Percentiles rank a stretch among this genome's conserved stretches.
Conservation (phyloP, 2,888 invertebrate genomes). For the Melangyna quadrimaculata region DNA sequence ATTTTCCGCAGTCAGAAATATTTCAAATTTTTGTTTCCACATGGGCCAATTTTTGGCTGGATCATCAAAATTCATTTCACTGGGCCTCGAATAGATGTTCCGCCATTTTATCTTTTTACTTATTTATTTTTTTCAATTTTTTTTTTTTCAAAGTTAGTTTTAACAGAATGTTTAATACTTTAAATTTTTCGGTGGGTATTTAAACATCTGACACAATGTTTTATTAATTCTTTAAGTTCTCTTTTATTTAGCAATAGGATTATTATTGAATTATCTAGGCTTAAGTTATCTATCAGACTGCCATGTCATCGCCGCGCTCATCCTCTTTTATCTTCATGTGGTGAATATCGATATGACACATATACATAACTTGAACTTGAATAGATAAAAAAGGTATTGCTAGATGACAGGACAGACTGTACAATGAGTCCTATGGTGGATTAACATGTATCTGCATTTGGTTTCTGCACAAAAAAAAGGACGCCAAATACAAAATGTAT, state of each 20-base stretch:
- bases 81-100: constrained; percentile 19
- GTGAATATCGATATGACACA: neutral
- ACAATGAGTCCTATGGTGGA: neutral
- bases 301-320: neutral
- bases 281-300: neutral
- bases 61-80: constrained; percentile 35
- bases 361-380: neutral
- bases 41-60: constrained; percentile 22
- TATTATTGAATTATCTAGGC: neutral
- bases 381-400: too few species aligned
- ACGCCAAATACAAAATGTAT: too few species aligned
- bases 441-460: too few species aligned
- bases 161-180: too few species aligned
- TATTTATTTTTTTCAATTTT: neutral
- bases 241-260: too few species aligned
- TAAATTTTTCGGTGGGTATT: neutral
- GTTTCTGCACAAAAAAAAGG: too few species aligned
- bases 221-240: neutral
- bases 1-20: constrained; percentile 29
- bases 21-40: constrained; percentile 39
- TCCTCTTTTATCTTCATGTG: neutral
- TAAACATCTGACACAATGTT: constrained; percentile 25
- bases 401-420: neutral
- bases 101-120: constrained; percentile 5
- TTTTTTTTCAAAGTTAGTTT: neutral